These are phyloP conservation scores for Noturus placidus DNA, from an alignment of 2,113 vertebrate species.

Conservation along the genomic window DNA sequence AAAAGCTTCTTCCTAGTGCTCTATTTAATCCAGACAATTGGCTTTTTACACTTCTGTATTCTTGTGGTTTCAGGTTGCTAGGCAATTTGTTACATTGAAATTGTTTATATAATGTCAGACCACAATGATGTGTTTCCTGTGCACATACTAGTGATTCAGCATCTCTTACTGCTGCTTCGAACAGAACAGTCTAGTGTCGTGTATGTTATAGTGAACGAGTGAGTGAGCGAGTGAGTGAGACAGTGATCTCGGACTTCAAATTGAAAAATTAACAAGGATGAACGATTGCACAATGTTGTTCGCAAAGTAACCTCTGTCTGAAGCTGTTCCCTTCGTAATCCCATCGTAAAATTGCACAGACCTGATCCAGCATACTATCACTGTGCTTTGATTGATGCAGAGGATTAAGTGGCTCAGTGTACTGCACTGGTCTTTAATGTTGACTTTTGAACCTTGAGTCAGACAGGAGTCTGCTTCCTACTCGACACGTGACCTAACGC, in stretches of 20 bases:
- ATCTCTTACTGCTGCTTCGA: neutral
- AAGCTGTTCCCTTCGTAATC: neutral
- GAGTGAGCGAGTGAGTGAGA: neutral
- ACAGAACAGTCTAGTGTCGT: neutral
- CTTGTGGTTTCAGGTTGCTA: constrained; percentile 18
- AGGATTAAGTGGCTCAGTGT: neutral
- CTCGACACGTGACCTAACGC: constrained; percentile 29
- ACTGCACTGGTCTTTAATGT: neutral
- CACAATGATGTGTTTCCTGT: neutral
- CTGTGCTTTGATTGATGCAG: neutral
- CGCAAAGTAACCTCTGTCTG: neutral
- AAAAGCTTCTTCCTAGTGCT: neutral
- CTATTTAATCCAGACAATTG: neutral
- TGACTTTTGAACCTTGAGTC: neutral
- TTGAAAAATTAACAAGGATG: neutral
- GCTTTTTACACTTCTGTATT: neutral
- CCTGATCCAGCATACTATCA: neutral
- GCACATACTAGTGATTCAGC: neutral
- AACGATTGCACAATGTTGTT: neutral
- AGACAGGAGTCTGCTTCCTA: neutral
- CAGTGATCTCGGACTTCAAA: neutral
- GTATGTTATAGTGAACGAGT: neutral
- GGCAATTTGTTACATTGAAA: neutral
- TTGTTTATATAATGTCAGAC: neutral
- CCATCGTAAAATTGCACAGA: neutral